A percentile compares a stretch with the other conserved stretches of the same genome.
These are phyloP conservation scores for Phenganax stokvisi DNA, from an alignment of 92 coral and sea anemone genomes.

Conservation along the genomic window DNA sequence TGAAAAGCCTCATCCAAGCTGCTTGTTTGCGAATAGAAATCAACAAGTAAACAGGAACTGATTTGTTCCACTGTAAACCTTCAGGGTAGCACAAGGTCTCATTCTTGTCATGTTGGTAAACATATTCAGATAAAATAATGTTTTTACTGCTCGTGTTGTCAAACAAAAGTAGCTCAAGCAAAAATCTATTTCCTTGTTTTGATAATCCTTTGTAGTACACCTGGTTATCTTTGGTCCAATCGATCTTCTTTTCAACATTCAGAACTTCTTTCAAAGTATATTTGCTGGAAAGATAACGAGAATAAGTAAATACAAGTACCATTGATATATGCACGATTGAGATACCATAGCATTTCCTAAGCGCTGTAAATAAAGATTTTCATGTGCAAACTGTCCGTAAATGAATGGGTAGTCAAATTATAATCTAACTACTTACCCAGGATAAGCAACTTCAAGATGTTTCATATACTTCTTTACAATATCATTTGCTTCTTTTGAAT, in stretches of 20 bases:
- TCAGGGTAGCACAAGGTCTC: conserved; percentile 57
- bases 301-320: background rate
- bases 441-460: conserved; percentile 43
- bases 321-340: too few species aligned
- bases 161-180: conserved; percentile 57
- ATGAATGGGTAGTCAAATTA: background rate
- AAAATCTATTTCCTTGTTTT: conserved; percentile 47
- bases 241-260: conserved; percentile 64
- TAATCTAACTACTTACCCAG: conserved; percentile 51
- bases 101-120: conserved; percentile 45
- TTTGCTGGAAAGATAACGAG: conserved; percentile 42
- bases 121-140: conserved; percentile 64
- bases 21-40: conserved; percentile 54
- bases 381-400: background rate
- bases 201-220: conserved; percentile 19
- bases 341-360: too few species aligned
- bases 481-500: conserved; percentile 45
- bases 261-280: conserved; percentile 48
- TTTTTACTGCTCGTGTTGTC: conserved; percentile 43
- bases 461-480: conserved; percentile 53
- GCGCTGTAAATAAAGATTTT: background rate
- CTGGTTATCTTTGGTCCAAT: conserved; percentile 39
- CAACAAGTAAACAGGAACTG: conserved; percentile 44
- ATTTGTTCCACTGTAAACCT: conserved; percentile 60
- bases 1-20: conserved; percentile 58